A percentile compares a stretch with the other conserved stretches of the same genome.
These are phyloP conservation scores for Archocentrus centrarchus DNA, from an alignment of 2,113 vertebrate species.

Conservation along the genomic window DNA sequence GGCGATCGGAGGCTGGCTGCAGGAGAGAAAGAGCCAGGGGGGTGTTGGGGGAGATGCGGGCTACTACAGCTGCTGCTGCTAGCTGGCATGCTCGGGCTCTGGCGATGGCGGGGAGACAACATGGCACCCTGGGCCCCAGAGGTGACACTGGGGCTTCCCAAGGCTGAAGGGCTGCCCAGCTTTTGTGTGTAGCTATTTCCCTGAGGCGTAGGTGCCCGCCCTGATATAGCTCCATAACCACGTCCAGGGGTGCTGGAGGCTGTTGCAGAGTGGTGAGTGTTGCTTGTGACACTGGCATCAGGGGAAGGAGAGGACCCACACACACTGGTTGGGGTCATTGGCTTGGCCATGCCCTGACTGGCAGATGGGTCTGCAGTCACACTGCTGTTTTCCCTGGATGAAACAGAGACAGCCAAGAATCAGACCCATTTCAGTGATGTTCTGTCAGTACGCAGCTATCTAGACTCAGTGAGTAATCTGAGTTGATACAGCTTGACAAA, in stretches of 20 bases:
- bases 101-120: conserved; percentile 91
- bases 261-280: conserved; percentile 74
- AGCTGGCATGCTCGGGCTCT: conserved; percentile 59
- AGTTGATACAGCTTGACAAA: not conserved
- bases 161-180: conserved; percentile 90
- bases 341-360: conserved; percentile 86
- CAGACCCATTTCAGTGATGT: not conserved
- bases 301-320: conserved; percentile 72
- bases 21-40: conserved; percentile 75
- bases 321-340: conserved; percentile 85
- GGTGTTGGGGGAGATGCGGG: conserved; percentile 89
- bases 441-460: not conserved
- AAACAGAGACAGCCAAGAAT: not conserved
- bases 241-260: conserved; percentile 82
- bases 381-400: conserved; percentile 89
- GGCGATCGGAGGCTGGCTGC: conserved; percentile 84
- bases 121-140: conserved; percentile 69
- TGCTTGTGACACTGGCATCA: conserved; percentile 89
- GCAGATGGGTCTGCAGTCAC: conserved; percentile 85
- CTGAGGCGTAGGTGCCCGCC: conserved; percentile 88
- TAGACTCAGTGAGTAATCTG: not conserved
- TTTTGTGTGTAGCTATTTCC: conserved; percentile 87
- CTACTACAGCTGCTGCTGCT: conserved; percentile 72
- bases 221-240: conserved; percentile 82
- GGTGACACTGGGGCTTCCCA: conserved; percentile 86